Evolutionary conservation across 2,113 vertebrate genomes (phyloP), one percentile per base, ranked within the genome.

Genomic region (Proterorhinus semilunaris): DNA sequence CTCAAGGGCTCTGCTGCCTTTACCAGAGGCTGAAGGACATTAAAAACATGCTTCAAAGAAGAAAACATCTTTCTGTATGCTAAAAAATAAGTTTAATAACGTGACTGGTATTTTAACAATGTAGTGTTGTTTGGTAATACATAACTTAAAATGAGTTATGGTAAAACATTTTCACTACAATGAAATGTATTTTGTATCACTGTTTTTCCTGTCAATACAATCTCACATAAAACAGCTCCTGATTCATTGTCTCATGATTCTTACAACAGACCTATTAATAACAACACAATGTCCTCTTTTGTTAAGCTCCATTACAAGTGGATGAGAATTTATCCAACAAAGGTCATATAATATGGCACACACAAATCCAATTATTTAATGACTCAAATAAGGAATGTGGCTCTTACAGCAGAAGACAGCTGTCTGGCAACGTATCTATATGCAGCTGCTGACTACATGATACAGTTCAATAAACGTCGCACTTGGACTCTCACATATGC

Each of bases 21-120:
- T 90, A 69, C 77, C 88, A 52, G 87, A 89, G 66, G 66, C 78
- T 50, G 90, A 87, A 42, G 76, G 79, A 11, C 81, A 81, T 21
- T 82, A 77, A 82, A 17, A 8, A 1, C 42, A 8, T 53, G 52
- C n/a, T 17, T 55, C 53, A 27, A 11, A 27, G 6, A 6, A 16
- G 8, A 27, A 11, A 10, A 53, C n/a, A 10, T 9, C 3, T 17
- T 53, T 53, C 16, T 53, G 52, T 53, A 53, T 53, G 52, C 10
- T 53, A 9, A 53, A 9, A 53, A 17, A 9, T 53, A 17, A n/a
- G 16, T 9, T 7, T 10, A 36, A 36, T 36, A 36, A 36, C 4
- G 27, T 36, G 27, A 36, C 27, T 36, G 27, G 27, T 36, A 36
- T 36, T 36, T 36, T 36, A 36, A 36, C 27, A 36, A 36, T 36